A percentile compares a stretch with the other conserved stretches of the same genome.
phyloP scores from a whole-genome alignment of 2,797 vertebrate genomes.

The Lates japonicus region DNA sequence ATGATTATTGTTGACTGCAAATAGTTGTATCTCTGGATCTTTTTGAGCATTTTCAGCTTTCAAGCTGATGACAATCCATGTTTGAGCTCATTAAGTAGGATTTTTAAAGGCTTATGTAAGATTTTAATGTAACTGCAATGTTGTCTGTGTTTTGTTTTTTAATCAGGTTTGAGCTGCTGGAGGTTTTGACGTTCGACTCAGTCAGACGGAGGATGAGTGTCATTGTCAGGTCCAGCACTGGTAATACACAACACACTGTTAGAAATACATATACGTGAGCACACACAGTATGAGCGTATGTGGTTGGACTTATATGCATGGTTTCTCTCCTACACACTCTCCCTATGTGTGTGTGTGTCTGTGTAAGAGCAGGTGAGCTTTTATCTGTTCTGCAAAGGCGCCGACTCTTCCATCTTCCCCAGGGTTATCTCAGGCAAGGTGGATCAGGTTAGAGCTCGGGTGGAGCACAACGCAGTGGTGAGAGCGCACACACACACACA shows the following conservation, averaged over 20 bases:
- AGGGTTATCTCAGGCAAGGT: conserved; percentile 94
- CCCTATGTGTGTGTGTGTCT: conserved; percentile 35
- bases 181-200: conserved; percentile 95
- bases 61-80: not conserved
- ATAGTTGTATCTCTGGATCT: not conserved
- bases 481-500: conserved; percentile 72
- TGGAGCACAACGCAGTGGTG: conserved; percentile 98
- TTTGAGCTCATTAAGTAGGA: not conserved
- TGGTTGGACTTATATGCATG: not conserved
- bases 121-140: not conserved
- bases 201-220: conserved; percentile 97
- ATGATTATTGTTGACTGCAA: not conserved
- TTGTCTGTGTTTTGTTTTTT: conserved; percentile 21
- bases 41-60: not conserved
- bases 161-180: conserved; percentile 92
- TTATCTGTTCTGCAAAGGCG: conserved; percentile 97
- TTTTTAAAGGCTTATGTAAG: not conserved
- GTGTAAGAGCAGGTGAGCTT: conserved; percentile 87
- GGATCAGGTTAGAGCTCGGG: conserved; percentile 91
- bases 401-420: conserved; percentile 98
- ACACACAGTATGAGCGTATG: not conserved
- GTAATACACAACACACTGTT: conserved; percentile 75
- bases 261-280: too few species aligned
- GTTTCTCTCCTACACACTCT: not conserved
- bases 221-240: conserved; percentile 90